These are phyloP conservation scores for Schizotus pectinicornis DNA, from an alignment of 2,888 invertebrate genomes.

Conservation along the genomic window DNA sequence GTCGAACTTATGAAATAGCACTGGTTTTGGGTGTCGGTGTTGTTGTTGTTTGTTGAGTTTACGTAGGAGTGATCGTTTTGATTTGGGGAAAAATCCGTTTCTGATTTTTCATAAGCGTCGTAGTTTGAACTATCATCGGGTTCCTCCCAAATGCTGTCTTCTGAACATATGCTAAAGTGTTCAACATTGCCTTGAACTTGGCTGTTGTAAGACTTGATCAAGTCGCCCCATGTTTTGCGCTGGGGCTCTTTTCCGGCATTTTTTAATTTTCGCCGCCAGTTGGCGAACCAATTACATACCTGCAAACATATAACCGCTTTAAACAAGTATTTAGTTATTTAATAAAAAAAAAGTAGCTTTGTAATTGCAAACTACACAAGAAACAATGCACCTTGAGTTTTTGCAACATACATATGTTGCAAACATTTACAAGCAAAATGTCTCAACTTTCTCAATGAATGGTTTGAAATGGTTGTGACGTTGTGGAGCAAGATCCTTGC, in stretches of 20 bases:
- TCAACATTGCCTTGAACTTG: conserved; percentile 80
- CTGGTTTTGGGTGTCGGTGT: conserved; percentile 46
- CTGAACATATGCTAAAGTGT: conserved; percentile 79
- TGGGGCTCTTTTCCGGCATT: conserved; percentile 74
- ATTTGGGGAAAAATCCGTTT: conserved; percentile 22
- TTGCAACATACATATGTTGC: too few species aligned
- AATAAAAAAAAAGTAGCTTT: too few species aligned
- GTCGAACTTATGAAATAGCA: conserved; percentile 58
- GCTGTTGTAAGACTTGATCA: conserved; percentile 74
- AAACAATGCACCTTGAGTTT: too few species aligned
- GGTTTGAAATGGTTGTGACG: too few species aligned
- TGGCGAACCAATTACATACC: conserved; percentile 85
- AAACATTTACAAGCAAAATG: too few species aligned
- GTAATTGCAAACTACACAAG: too few species aligned
- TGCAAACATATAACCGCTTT: conserved; percentile 42
- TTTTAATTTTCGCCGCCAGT: conserved; percentile 79
- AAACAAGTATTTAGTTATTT: too few species aligned
- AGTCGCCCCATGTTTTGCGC: conserved; percentile 75
- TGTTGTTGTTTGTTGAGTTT: conserved; percentile 34
- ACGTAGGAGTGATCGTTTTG: conserved; percentile 52
- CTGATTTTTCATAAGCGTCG: conserved; percentile 28
- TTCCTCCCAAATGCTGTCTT: conserved; percentile 81
- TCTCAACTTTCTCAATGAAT: too few species aligned
- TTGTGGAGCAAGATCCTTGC: too few species aligned
- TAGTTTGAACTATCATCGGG: conserved; percentile 54